These are phyloP conservation scores for Lagopus muta DNA, from an alignment of 2,113 vertebrate species.

Conservation along the genomic window DNA sequence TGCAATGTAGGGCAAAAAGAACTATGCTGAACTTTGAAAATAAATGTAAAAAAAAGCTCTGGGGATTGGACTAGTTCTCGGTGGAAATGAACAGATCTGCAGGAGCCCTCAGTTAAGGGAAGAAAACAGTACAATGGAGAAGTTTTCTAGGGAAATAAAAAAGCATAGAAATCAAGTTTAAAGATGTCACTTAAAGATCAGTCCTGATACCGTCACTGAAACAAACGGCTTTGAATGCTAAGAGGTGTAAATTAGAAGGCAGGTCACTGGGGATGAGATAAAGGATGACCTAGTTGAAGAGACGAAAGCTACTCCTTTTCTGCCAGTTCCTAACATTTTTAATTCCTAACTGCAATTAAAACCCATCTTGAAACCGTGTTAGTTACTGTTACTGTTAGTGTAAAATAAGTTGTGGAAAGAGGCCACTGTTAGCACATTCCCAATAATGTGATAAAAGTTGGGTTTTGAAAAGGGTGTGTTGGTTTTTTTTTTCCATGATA, in stretches of 20 bases:
- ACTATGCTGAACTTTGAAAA: conserved; percentile 52
- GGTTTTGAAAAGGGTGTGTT: not conserved
- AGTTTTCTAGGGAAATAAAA: not conserved
- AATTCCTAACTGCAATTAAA: conserved; percentile 27
- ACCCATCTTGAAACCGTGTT: not conserved
- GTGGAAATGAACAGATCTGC: conserved; percentile 35
- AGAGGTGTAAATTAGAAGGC: conserved; percentile 47
- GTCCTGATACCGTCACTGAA: not conserved
- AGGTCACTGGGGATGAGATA: conserved; percentile 14
- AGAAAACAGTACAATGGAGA: not conserved
- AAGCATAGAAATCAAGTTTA: conserved; percentile 2
- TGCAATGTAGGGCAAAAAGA: conserved; percentile 49
- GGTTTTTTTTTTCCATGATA: not conserved
- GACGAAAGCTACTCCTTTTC: conserved; percentile 23
- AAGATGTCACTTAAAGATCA: conserved; percentile 29
- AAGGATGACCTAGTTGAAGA: conserved; percentile 51
- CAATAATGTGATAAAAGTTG: not conserved
- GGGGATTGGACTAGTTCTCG: conserved; percentile 31
- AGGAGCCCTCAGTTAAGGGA: conserved; percentile 2
- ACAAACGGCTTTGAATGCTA: conserved; percentile 1
- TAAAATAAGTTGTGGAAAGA: conserved; percentile 16
- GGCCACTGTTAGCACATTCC: not conserved
- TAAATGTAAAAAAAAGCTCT: conserved; percentile 42
- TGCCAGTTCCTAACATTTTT: not conserved
- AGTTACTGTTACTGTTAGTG: not conserved